Base-by-base conservation (phyloP, 2,797 vertebrate species). In the Phaenicophaeus curvirostris region DNA sequence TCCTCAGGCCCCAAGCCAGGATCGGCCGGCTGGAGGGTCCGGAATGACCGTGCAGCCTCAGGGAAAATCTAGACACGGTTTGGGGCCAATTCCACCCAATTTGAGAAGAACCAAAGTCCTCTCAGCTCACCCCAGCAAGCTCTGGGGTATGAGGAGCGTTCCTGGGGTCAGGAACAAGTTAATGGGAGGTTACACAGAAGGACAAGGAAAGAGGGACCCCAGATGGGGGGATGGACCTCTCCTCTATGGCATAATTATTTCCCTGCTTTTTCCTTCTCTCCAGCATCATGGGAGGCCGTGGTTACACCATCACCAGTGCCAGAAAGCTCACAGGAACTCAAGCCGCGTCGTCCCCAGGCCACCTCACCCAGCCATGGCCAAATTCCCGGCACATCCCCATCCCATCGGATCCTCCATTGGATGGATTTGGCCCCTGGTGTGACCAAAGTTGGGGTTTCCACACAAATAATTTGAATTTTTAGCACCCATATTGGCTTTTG, bases 391-490 rank as follows among this genome's bases (percentile, higher is more conserved):
- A 6, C 46, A 3, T 30, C 44, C n/a, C 27, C 44, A 58, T 53
- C 13, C 39, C 4, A 5, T 2, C 17, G 2, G 15, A 54, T 69
- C n/a, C 8, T 63, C n/a, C 24, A 50, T 24, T 24, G 30, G 28
- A 13, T 1, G 37, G 58, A 13, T 77, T 58, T 31, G 41, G 48
- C 46, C 39, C 25, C 20, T 1, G 0, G 13, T 4, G 6, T 71
- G 91, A 63, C 95, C 44, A 50, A 28, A 80, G 48, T 16, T 15
- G 50, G 50, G 30, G 79, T 93, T 95, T 79, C 85, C 76, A 80
- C 25, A 48, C 88, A 33, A 31, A 86, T 82, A 30, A 0, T 5
- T 21, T 20, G 61, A 73, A 41, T 44, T 90, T 80, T 80, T 84
- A 91, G 62, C 92, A 74, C 79, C 44, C 2, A 19, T 3, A 18